phyloP scores from a whole-genome alignment of 2,888 invertebrate species.

The Leucophenga maculata region DNA sequence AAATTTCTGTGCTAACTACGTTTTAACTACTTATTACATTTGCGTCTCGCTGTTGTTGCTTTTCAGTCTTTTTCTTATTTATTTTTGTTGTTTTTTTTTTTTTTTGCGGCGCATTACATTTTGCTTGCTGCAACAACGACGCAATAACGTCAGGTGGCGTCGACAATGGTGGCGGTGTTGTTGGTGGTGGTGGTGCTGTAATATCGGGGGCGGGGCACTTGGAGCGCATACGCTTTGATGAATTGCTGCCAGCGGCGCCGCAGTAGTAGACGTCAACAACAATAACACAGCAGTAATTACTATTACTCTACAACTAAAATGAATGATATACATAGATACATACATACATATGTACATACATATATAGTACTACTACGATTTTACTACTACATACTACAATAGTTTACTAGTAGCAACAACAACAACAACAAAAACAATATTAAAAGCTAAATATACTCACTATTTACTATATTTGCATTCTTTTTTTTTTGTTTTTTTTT shows the following conservation, averaged over 20 bases:
- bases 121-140: background rate
- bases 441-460: conserved; percentile 10
- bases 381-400: conserved; percentile 11
- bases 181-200: background rate
- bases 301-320: background rate
- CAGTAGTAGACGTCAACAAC: conserved; percentile 6
- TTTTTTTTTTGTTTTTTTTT: conserved; percentile 7
- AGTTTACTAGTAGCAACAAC: background rate
- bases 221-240: conserved; percentile 14
- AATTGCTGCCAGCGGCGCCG: conserved; percentile 12
- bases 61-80: too few species aligned
- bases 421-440: background rate
- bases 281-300: conserved; percentile 22
- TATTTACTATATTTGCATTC: conserved; percentile 53
- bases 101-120: conserved; percentile 7
- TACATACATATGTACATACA: conserved; percentile 20
- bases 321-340: conserved; percentile 46
- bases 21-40: conserved; percentile 10
- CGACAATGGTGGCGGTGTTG: background rate
- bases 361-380: conserved; percentile 17
- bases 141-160: background rate
- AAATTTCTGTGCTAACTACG: conserved; percentile 10
- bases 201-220: conserved; percentile 6
- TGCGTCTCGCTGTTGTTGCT: background rate
- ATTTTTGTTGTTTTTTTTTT: background rate